Evolutionary conservation across 2,888 invertebrate genomes (phyloP), one percentile per base, ranked within the genome.

Genomic region (Ochropleura plecta): DNA sequence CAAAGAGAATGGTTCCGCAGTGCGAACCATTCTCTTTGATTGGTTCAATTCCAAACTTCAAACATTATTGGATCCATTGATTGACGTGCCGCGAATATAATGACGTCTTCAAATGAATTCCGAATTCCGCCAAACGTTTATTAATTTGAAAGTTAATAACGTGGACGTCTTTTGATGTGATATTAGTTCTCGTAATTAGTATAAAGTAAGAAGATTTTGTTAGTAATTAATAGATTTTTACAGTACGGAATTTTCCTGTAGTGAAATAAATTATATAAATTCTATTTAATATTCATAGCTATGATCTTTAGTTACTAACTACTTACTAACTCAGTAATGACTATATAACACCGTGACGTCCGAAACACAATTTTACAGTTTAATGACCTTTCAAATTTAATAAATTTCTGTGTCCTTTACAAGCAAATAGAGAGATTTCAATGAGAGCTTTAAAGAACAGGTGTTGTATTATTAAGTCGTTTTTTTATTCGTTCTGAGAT

Each of bases 21-120:
- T n/a, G n/a, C n/a, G n/a, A n/a, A 49, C 40, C 14, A 67, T 60
- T 68, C n/a, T 5, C 12, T 55, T 79, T 53, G 42, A 67, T 66
- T 70, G 20, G 10, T 18, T 55, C 67, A 67, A 67, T 82, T 53
- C 44, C n/a, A 5, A 51, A 57, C 66, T 63, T 79, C 70, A 70
- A 81, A 70, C 65, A 49, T 48, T 63, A 82, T 79, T 67, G 42
- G 30, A 62, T 63, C 49, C 69, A 76, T 60, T 73, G 68, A 78
- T 67, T 67, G 66, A 48, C 44, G 51, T 18, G 14, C n/a, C 20
- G 46, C 48, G 48, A 62, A 57, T 51, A 48, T 18, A n/a, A 48
- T 51, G 49, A 42, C 40, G 76, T 57, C 57, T 48, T 40, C 44
- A 18, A 49, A 20, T 48, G 51, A 30, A 30, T 30, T 53, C 16